Percentiles rank a stretch among this genome's conserved stretches.
Evolutionary conservation across 2,888 invertebrate species (phyloP).

Genomic region (Timema podura): DNA sequence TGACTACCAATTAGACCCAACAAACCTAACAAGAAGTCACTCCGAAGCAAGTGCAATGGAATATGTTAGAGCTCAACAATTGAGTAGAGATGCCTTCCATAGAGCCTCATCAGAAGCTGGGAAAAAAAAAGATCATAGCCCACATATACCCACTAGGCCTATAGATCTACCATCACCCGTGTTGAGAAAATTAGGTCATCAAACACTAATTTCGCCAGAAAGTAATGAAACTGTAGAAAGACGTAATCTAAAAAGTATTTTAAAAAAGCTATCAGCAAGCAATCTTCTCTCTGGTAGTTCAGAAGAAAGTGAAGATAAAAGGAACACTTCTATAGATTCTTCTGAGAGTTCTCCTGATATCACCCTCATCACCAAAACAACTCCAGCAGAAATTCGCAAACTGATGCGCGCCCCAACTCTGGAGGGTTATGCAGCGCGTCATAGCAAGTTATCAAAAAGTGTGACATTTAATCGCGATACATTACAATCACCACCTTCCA

Average conservation of each 20-base stretch:
- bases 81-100: conserved; percentile 12
- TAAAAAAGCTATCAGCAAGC: conserved; percentile 76
- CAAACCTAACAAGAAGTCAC: conserved; percentile 49
- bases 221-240: conserved; percentile 81
- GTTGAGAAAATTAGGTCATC: not conserved
- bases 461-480: conserved; percentile 85
- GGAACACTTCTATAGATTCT: not conserved
- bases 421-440: conserved; percentile 84
- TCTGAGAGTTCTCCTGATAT: not conserved
- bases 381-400: conserved; percentile 54
- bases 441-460: conserved; percentile 83
- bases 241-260: conserved; percentile 75
- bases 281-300: conserved; percentile 42
- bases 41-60: conserved; percentile 79
- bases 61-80: conserved; percentile 39
- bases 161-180: conserved; percentile 3
- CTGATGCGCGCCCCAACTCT: conserved; percentile 77
- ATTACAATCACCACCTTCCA: conserved; percentile 69
- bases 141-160: conserved; percentile 8
- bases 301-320: conserved; percentile 8
- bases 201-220: conserved; percentile 48
- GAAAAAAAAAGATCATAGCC: not conserved
- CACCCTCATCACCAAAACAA: not conserved
- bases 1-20: conserved; percentile 8
- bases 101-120: not conserved